These are phyloP conservation scores for Amblyjoppa proteus DNA, from an alignment of 2,888 invertebrate genomes.

Conservation along the genomic window DNA sequence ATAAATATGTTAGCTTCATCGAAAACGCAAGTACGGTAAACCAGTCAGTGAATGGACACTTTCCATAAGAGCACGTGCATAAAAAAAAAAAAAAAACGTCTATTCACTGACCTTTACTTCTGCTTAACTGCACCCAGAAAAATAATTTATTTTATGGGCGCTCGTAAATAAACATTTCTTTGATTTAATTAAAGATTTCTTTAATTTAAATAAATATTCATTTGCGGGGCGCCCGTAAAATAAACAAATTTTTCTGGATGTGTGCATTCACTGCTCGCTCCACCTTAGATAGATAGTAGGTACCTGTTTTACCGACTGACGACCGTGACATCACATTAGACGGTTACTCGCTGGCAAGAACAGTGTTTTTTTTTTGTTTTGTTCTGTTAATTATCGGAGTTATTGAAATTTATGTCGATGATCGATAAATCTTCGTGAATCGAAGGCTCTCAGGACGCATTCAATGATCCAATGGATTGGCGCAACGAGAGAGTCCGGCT, in stretches of 20 bases:
- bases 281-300: neutral
- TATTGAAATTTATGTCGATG: neutral
- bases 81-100: no score
- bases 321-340: neutral
- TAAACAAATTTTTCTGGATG: no score
- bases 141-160: no score
- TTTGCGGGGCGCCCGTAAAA: no score
- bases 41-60: no score
- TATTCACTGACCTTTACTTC: no score
- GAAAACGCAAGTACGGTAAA: neutral
- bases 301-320: constrained; percentile 10
- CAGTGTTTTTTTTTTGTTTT: neutral
- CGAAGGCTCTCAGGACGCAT: neutral
- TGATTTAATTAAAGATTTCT: no score
- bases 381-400: neutral
- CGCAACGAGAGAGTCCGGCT: neutral
- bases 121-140: no score
- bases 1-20: neutral
- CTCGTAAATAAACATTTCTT: no score
- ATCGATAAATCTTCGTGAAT: neutral
- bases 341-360: neutral
- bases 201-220: no score
- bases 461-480: neutral
- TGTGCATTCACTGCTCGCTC: no score
- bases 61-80: no score